Percentiles rank a stretch among this genome's conserved stretches.
Evolutionary conservation across 2,888 invertebrate genomes (phyloP).

Genomic region (Drosophila pegasa): DNA sequence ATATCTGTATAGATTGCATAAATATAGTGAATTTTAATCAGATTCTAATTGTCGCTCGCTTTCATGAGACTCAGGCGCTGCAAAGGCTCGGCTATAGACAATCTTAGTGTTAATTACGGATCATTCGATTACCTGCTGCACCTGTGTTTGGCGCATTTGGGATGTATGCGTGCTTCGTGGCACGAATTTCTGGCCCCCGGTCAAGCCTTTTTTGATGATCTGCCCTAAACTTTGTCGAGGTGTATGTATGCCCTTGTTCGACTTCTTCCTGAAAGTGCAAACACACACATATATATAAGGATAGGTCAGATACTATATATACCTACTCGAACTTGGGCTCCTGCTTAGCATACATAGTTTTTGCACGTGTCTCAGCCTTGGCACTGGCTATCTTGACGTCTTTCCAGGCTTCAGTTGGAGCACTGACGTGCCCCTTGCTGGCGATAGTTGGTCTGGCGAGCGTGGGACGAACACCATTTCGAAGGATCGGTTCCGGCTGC

Average conservation of each 20-base stretch:
- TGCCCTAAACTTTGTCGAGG: constrained; percentile 31
- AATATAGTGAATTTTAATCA: constrained; percentile 8
- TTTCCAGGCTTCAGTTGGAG: constrained; percentile 9
- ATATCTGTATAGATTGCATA: not conserved
- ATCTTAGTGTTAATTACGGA: not conserved
- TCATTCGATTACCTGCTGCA: constrained; percentile 35
- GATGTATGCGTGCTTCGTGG: constrained; percentile 50
- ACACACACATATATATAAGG: not conserved
- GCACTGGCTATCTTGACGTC: not conserved
- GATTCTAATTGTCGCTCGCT: constrained; percentile 2
- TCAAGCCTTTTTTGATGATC: constrained; percentile 26
- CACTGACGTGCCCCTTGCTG: constrained; percentile 2
- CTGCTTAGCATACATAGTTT: not conserved
- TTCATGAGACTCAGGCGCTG: constrained; percentile 44
- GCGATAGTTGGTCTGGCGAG: not conserved
- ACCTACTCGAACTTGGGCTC: constrained; percentile 34
- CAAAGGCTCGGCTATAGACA: not conserved
- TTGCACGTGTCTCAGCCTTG: constrained; percentile 6
- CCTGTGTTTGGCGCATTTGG: constrained; percentile 45
- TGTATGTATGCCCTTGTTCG: constrained; percentile 12
- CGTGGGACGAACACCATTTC: not conserved
- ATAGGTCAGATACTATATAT: not conserved
- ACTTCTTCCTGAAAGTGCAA: constrained; percentile 26
- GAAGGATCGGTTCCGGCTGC: not conserved
- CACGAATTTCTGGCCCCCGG: constrained; percentile 17